A percentile compares a stretch with the other conserved stretches of the same genome.
Evolutionary conservation across 2,113 vertebrate genomes (phyloP).

Genomic region (Microcebus griseorufus): DNA sequence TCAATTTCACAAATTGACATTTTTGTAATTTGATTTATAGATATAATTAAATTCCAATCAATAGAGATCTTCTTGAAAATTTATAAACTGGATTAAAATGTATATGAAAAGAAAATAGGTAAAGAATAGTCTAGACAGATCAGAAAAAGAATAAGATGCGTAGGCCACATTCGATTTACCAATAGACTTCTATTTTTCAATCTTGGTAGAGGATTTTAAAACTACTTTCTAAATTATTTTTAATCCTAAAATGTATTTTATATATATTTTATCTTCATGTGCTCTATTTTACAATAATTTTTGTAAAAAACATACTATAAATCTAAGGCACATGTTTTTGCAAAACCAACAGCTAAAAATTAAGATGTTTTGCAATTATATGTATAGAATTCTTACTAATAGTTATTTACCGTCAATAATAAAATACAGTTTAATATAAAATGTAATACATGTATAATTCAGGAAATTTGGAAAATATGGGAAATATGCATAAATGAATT

Average conservation of each 20-base stretch:
- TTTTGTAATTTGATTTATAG: constrained; percentile 5
- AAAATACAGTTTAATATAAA: constrained; percentile 12
- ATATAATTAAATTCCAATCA: neutral
- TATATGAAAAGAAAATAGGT: neutral
- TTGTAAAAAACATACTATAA: neutral
- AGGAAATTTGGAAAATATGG: neutral
- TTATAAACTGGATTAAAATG: neutral
- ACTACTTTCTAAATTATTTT: neutral
- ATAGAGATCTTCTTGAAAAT: neutral
- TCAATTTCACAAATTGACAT: neutral
- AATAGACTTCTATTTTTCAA: neutral
- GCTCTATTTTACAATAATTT: neutral
- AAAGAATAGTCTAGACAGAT: neutral
- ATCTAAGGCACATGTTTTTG: neutral
- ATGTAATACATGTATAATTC: neutral
- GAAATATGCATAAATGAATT: neutral
- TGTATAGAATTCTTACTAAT: neutral
- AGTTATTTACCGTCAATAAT: neutral
- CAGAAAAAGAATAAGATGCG: neutral
- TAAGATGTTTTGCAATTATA: neutral
- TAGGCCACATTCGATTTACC: neutral
- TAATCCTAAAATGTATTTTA: neutral
- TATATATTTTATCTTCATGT: neutral
- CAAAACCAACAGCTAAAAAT: neutral
- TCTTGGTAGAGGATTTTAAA: neutral